A percentile compares a stretch with the other conserved stretches of the same genome.
These are phyloP conservation scores for Acropora yongei DNA, from an alignment of 64 coral and sea anemone genomes.

Conservation along the genomic window DNA sequence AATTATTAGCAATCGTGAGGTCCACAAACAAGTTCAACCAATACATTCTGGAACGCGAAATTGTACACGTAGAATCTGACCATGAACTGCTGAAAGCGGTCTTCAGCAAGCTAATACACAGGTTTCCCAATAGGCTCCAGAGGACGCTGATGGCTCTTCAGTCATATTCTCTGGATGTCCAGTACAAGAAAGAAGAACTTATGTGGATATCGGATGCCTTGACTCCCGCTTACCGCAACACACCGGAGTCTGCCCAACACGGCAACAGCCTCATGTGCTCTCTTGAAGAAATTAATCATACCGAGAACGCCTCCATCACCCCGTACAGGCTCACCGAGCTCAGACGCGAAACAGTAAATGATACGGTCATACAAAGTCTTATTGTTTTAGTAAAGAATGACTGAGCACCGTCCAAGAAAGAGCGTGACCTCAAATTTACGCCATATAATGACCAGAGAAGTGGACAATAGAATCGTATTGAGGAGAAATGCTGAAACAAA, in stretches of 20 bases:
- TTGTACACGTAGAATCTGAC: neutral
- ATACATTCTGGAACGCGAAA: conserved; percentile 13
- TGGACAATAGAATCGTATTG: conserved; percentile 50
- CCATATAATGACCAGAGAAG: conserved; percentile 42
- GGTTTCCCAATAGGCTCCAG: conserved; percentile 8
- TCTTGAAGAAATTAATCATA: neutral
- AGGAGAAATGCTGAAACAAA: conserved; percentile 39
- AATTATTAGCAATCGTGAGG: neutral
- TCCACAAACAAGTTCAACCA: conserved; percentile 12
- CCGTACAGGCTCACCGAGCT: conserved; percentile 4
- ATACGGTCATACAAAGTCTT: conserved; percentile 22
- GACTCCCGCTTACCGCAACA: conserved; percentile 1
- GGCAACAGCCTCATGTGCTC: neutral
- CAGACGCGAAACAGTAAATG: neutral
- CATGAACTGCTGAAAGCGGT: conserved; percentile 14
- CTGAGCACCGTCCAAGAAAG: neutral
- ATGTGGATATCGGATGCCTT: conserved; percentile 18
- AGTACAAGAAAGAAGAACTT: conserved; percentile 24
- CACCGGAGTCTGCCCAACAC: neutral
- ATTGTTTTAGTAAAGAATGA: neutral
- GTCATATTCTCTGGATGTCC: conserved; percentile 6
- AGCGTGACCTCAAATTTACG: neutral
- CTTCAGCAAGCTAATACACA: conserved; percentile 3
- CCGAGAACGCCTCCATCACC: conserved; percentile 7
- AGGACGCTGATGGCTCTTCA: conserved; percentile 14